Base-by-base conservation (phyloP, 2,888 invertebrate genomes). In the Encarsia formosa region DNA sequence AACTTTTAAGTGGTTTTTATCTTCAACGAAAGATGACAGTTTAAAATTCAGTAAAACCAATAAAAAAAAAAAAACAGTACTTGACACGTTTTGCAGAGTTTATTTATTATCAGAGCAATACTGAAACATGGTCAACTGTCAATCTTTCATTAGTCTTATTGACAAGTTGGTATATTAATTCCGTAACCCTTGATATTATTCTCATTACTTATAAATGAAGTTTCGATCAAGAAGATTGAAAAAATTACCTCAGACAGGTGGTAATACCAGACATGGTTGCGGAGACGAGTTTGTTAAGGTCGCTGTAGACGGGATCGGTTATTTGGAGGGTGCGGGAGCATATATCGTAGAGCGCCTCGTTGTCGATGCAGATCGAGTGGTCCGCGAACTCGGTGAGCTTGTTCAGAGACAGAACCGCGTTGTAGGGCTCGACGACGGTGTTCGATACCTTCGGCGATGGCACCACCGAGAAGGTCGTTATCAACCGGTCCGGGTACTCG, bases 381-480 rank as follows among this genome's bases (percentile, higher is more conserved):
- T 92, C 91, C 35, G 91, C 91, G 77, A 91, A 91, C 77, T 92
- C 91, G 58, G 92, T 90, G 61, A 92, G 76, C 74, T 90, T 89
- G 74, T 90, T 89, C 41, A 91, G 87, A 59, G 91, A 91, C 45
- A 92, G 79, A 20, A 91, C 91, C 58, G 91, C 91, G 69, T 92
- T 92, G 81, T 91, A 92, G 41, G 91, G 91, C 75, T 92, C 91
- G 50, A 93, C 92, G 64, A 93, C 92, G 62, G 91, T 92, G 76
- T 93, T 92, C 58, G 91, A 91, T 64, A 87, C 87, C 81, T 81
- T 93, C 52, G 87, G 87, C 58, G 87, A 87, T 68, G 87, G 87
- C 69, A 87, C 87, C 13, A 87, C 80, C 3, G 82, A 81, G 70
- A 81, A 86, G 1, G 85, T 84, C 63, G 79, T 80, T 77, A 87